Evolutionary conservation across 1,140 invertebrate genomes (phyloP).

Genomic region (Drosophila yakuba): DNA sequence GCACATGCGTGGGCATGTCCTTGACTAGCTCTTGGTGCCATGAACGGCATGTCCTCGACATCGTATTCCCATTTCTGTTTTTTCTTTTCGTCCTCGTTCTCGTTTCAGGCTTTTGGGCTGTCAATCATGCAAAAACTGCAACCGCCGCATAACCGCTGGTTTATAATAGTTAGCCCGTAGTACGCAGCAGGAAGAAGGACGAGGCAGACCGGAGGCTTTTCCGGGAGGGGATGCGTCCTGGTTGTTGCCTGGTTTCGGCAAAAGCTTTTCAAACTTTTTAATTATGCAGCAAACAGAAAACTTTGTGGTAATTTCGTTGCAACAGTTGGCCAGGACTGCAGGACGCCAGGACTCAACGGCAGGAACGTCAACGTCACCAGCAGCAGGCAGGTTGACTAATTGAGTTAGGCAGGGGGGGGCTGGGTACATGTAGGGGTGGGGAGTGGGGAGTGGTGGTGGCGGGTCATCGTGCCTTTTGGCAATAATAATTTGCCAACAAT

Average conservation of each 20-base stretch:
- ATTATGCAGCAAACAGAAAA: slow-evolving; percentile 83
- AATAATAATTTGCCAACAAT: slow-evolving; percentile 81
- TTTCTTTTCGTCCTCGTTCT: slow-evolving; percentile 16
- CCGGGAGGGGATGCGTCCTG: slow-evolving; percentile 6
- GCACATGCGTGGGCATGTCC: slow-evolving; percentile 69
- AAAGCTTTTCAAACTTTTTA: slow-evolving; percentile 83
- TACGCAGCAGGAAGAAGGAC: slow-evolving; percentile 12
- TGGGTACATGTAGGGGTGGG: background rate
- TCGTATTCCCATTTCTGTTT: slow-evolving; percentile 3
- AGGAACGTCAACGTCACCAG: slow-evolving; percentile 60
- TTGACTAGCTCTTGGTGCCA: slow-evolving; percentile 60
- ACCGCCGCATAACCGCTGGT: slow-evolving; percentile 76
- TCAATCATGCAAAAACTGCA: slow-evolving; percentile 83
- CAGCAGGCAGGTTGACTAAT: slow-evolving; percentile 73
- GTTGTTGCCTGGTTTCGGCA: slow-evolving; percentile 76
- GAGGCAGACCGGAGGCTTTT: background rate
- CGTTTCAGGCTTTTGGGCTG: slow-evolving; percentile 69
- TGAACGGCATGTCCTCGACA: slow-evolving; percentile 23
- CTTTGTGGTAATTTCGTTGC: slow-evolving; percentile 81
- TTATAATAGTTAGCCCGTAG: slow-evolving; percentile 74
- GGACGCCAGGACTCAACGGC: slow-evolving; percentile 29
- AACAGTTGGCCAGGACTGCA: slow-evolving; percentile 70
- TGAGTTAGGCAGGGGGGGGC: slow-evolving; percentile 59
- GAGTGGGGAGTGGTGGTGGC: background rate
- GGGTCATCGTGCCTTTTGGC: slow-evolving; percentile 54